A percentile compares a stretch with the other conserved stretches of the same genome.
These are phyloP conservation scores for Sus cebifrons DNA, from an alignment of 2,797 vertebrate species.

Conservation along the genomic window DNA sequence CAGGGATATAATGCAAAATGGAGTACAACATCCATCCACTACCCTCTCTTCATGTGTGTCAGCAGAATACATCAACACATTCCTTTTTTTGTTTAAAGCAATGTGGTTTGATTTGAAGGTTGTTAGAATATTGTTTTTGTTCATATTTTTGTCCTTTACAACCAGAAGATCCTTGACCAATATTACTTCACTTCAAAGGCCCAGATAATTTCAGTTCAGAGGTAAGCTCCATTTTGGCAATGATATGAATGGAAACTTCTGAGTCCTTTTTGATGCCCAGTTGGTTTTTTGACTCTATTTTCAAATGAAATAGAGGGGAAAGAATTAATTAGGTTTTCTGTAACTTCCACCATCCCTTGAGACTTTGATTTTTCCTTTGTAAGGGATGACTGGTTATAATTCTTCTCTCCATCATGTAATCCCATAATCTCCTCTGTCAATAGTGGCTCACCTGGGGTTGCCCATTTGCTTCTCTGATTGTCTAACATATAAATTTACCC, in stretches of 20 bases:
- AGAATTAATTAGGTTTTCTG: not conserved
- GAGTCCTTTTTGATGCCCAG: not conserved
- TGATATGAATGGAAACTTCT: not conserved
- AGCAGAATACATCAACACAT: not conserved
- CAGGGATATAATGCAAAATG: not conserved
- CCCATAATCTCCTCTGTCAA: not conserved
- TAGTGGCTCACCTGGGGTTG: not conserved
- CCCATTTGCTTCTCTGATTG: not conserved
- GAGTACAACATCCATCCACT: not conserved
- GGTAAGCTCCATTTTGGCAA: not conserved
- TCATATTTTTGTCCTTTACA: not conserved
- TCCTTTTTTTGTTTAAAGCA: not conserved
- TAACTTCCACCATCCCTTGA: not conserved
- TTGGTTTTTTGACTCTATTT: conserved; percentile 4
- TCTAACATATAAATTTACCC: not conserved
- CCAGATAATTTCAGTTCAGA: not conserved
- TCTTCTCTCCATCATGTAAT: not conserved
- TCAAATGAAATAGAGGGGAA: not conserved
- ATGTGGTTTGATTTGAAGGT: not conserved
- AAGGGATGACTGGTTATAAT: not conserved
- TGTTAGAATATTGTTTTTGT: not conserved
- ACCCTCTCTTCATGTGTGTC: not conserved
- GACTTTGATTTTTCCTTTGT: not conserved
- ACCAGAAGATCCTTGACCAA: not conserved
- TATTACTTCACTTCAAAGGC: not conserved